phyloP scores from a whole-genome alignment of 2,113 vertebrate species.

The Aphyosemion australe region DNA sequence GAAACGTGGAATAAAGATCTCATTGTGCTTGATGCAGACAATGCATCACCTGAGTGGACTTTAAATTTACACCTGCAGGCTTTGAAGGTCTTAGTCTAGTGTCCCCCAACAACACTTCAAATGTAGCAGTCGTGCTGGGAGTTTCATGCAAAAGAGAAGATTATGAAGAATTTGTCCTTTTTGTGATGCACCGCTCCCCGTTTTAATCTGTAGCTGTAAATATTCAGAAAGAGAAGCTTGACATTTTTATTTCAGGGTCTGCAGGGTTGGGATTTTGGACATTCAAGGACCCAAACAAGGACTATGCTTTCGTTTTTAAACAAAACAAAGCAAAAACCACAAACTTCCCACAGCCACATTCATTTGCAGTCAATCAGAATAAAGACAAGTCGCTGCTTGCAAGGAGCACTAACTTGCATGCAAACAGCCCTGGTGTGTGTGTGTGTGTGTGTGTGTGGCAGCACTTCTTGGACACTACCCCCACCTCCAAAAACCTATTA shows the following conservation, averaged over 20 bases:
- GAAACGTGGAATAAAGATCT: conserved; percentile 7
- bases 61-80: not conserved
- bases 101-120: conserved; percentile 16
- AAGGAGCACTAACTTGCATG: conserved; percentile 30
- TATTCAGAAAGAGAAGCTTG: no score
- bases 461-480: conserved; percentile 54
- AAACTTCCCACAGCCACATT: conserved; percentile 32
- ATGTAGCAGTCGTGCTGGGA: conserved; percentile 29
- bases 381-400: conserved; percentile 47
- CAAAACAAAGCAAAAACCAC: conserved; percentile 4
- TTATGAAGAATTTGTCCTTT: no score
- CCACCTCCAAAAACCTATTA: conserved; percentile 34
- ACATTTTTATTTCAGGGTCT: no score
- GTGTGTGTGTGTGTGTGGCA: conserved; percentile 3
- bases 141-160: no score
- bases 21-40: not conserved
- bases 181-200: no score
- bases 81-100: not conserved
- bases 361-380: not conserved
- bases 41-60: not conserved
- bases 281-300: not conserved
- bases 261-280: no score
- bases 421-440: conserved; percentile 17
- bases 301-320: conserved; percentile 2
- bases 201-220: no score